A percentile compares a stretch with the other conserved stretches of the same genome.
Evolutionary conservation across 2,113 vertebrate genomes (phyloP).

Genomic region (Rhynchomys soricoides): DNA sequence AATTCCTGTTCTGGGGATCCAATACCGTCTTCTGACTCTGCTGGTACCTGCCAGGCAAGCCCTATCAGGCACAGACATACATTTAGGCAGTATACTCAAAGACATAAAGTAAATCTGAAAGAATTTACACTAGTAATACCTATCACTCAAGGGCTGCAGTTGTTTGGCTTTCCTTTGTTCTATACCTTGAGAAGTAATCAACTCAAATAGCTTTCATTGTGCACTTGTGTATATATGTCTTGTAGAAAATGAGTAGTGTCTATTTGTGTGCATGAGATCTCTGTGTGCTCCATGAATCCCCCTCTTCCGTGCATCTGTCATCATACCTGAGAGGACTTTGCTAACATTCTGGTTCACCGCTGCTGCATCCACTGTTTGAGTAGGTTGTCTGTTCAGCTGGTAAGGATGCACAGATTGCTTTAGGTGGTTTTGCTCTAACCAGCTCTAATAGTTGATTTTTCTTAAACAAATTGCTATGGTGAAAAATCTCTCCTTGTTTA

Average conservation of each 20-base stretch:
- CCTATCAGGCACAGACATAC: neutral
- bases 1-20: neutral
- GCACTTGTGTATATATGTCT: fast-evolving
- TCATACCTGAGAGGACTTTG: neutral
- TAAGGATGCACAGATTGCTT: neutral
- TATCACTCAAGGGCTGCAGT: neutral
- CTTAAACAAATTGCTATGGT: neutral
- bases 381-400: neutral
- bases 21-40: neutral
- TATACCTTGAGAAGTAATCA: neutral
- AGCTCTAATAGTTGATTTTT: neutral
- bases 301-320: neutral
- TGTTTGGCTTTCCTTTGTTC: neutral
- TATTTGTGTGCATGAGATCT: neutral
- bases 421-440: neutral
- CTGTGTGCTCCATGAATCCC: neutral
- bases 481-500: neutral
- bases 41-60: neutral
- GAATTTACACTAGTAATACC: neutral
- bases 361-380: neutral
- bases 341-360: neutral
- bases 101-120: neutral
- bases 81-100: neutral
- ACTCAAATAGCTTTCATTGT: neutral
- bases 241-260: neutral